phyloP scores from a whole-genome alignment of 2,113 vertebrate species.

The Climacteris rufus region DNA sequence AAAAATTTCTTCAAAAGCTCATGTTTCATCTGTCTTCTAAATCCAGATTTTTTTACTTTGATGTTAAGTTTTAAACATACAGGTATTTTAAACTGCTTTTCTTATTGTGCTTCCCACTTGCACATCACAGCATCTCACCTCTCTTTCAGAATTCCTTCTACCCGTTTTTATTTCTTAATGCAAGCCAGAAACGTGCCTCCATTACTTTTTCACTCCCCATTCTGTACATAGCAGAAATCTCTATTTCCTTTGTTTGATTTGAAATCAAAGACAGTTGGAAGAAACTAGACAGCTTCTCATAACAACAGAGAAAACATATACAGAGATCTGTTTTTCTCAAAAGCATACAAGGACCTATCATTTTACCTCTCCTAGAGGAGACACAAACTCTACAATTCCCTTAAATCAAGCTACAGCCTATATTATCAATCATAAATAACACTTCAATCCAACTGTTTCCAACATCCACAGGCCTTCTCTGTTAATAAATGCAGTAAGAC shows the following conservation, averaged over 20 bases:
- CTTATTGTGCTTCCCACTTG: neutral
- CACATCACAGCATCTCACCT: neutral
- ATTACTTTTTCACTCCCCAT: neutral
- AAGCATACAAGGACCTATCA: neutral
- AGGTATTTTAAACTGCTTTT: neutral
- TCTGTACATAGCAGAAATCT: neutral
- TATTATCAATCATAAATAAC: neutral
- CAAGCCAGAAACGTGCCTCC: neutral
- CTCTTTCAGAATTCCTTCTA: neutral
- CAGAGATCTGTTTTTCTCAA: neutral
- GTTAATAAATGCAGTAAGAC: neutral
- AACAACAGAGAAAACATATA: neutral
- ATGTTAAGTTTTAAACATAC: neutral
- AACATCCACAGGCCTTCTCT: neutral
- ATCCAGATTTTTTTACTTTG: neutral
- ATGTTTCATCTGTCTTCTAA: neutral
- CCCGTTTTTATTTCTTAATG: neutral
- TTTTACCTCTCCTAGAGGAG: neutral
- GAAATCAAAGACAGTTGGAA: neutral
- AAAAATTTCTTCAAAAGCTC: neutral
- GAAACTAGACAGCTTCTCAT: neutral
- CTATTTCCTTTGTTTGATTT: neutral
- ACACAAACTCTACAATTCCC: neutral
- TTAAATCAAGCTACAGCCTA: neutral
- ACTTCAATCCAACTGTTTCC: neutral